Base-by-base conservation (phyloP, 2,797 vertebrate species). In the Lerista edwardsae region DNA sequence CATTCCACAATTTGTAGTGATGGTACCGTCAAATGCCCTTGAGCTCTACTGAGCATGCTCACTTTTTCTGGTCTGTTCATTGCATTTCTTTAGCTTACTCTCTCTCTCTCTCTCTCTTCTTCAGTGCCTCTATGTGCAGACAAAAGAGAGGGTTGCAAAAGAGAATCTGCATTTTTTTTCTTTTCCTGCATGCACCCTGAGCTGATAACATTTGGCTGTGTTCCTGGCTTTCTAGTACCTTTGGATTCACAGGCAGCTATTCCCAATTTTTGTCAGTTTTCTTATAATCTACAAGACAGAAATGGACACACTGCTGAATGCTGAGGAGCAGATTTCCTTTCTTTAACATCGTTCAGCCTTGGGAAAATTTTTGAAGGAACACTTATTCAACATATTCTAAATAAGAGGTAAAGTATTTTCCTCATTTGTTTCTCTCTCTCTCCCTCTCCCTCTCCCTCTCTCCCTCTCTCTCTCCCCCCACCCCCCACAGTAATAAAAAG, bases 31-130 rank as follows among this genome's bases (percentile, higher is more conserved):
- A 82, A 82, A 86, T 81, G 79, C 31, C 84, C 84, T 86, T 86
- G 84, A 82, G 79, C 39, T 82, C 74, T 82, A 81, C 84, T 82
- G 84, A 82, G 84, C 84, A 86, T 86, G 84, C 84, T 86, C 84
- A 71, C 31, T 82, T 85, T 55, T 29, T 65, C 62, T 68, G 27
- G 79, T 86, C 73, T 75, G 12, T 77, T 82, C 79, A 71, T 29
- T 81, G 79, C 79, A 71, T 86, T 86, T 76, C 73, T 81, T 86
- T 64, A 77, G 84, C 44, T 82, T 71, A 62, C 67, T 57, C 31
- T 75, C 62, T 51, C 44, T 74, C 67, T 57, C 31, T 75, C 62
- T 51, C 44, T 74, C 39, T 59, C 68, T 61, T 80, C 44, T 75
- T 75, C 74, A 69, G 21, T 76, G 73, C 44, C 10, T 83, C 36